Conservation (phyloP, 2,888 invertebrate genomes). For the Copidosoma aretas region DNA sequence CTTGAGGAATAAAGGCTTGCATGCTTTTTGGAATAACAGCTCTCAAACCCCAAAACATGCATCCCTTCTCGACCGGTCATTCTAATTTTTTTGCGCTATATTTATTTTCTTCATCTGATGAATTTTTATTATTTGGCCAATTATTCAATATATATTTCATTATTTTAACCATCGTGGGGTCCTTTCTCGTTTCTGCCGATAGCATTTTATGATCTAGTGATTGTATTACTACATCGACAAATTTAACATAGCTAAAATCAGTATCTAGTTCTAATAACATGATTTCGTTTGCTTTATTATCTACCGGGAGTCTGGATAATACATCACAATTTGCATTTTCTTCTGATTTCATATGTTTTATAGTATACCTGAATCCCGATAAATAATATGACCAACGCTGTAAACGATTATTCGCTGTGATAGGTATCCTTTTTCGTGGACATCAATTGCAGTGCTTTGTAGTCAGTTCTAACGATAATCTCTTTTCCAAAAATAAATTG, state of each 20-base stretch:
- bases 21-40: conserved; percentile 22
- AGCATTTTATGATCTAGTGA: conserved; percentile 8
- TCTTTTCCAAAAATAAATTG: conserved; percentile 32
- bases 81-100: conserved; percentile 25
- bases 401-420: conserved; percentile 29
- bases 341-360: conserved; percentile 36
- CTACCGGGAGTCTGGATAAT: conserved; percentile 10
- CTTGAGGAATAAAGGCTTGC: not conserved
- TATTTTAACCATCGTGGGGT: conserved; percentile 1
- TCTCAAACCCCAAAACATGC: conserved; percentile 5
- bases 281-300: not conserved
- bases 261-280: not conserved
- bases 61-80: conserved; percentile 32
- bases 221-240: conserved; percentile 22
- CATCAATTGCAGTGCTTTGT: conserved; percentile 39
- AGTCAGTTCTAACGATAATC: conserved; percentile 37
- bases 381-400: conserved; percentile 40
- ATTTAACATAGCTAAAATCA: conserved; percentile 17
- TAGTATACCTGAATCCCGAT: conserved; percentile 36
- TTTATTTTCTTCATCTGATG: not conserved
- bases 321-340: conserved; percentile 26
- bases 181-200: conserved; percentile 9
- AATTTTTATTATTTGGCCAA: conserved; percentile 30
- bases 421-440: conserved; percentile 29
- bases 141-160: not conserved